Percentiles rank a stretch among this genome's conserved stretches.
Evolutionary conservation across 2,888 invertebrate species (phyloP).

Genomic region (Laothoe populi): DNA sequence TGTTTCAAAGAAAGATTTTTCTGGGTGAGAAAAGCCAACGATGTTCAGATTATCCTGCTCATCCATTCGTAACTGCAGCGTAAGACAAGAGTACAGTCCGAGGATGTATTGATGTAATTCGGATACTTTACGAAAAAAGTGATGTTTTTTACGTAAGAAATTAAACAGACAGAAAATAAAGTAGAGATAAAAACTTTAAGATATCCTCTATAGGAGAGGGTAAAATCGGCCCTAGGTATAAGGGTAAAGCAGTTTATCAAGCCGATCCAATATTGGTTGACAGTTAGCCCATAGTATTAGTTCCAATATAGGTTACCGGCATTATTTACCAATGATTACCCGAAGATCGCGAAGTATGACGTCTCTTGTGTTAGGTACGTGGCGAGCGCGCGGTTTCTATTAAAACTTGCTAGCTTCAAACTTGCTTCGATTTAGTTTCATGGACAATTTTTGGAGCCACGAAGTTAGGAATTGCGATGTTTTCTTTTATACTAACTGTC

Average conservation of each 20-base stretch:
- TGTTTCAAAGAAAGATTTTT: too few species aligned
- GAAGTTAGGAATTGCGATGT: conserved; percentile 12
- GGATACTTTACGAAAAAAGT: too few species aligned
- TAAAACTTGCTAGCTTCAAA: conserved; percentile 48
- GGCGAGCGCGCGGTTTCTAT: conserved; percentile 38
- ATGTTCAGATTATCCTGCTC: too few species aligned
- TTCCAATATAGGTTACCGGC: not conserved
- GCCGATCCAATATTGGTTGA: not conserved
- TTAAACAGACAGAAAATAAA: too few species aligned
- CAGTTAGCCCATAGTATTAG: not conserved
- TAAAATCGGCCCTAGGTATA: too few species aligned
- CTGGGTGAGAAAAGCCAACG: too few species aligned
- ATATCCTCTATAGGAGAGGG: too few species aligned
- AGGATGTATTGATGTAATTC: too few species aligned
- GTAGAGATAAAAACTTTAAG: too few species aligned
- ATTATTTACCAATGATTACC: conserved; percentile 7
- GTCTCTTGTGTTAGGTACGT: not conserved
- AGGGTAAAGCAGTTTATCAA: not conserved
- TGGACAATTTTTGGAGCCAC: conserved; percentile 31
- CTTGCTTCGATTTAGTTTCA: conserved; percentile 43
- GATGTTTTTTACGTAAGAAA: too few species aligned
- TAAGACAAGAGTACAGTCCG: too few species aligned
- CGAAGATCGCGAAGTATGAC: not conserved
- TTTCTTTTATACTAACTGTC: not conserved
- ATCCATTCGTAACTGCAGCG: too few species aligned